Base-by-base conservation (phyloP, 2,113 vertebrate genomes). In the Stegostoma tigrinum region DNA sequence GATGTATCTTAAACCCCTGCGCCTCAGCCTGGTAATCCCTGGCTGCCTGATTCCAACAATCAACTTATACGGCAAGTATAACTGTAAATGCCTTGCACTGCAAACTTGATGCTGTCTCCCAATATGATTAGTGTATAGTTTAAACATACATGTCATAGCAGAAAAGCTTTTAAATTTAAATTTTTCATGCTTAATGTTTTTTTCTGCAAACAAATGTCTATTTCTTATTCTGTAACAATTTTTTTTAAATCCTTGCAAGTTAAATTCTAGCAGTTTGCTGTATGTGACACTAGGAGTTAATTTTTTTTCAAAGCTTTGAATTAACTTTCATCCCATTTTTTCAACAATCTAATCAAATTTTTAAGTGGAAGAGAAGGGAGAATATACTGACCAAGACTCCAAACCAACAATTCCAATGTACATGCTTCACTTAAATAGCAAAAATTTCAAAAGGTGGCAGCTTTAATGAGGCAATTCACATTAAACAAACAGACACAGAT, bases 381-480 rank as follows among this genome's bases (percentile, higher is more conserved):
- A 95, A 95, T 75, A 94, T 5, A 75, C 67, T 72, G 68, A 75
- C 24, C 68, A 72, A 75, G 42, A 24, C 67, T 27, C 94, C 12
- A 95, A 2, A 72, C 68, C 14, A 75, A 95, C 42, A 95, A 95
- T 95, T 72, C 34, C 48, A 42, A 15, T 72, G 72, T 72, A 95
- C 94, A 27, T 70, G 68, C 42, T 95, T 95, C 67, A 95, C 52
- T 72, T 95, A 95, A 95, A 95, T 14, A 95, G 68, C 52, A 95
- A 17, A 95, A 45, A 95, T 52, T 75, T 95, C 68, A 95, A 95
- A 68, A 75, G 68, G 27, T 95, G 94, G 67, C 52, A 42, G 52
- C 75, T 95, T 94, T 95, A 94, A 94, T 94, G 45, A 72, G 67
- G 34, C 68, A 95, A 45, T 72, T 95, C 66, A 38, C 67, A 52